Evolutionary conservation across 2,797 vertebrate genomes (phyloP), one percentile per base, ranked within the genome.

Genomic region (Anguilla obscura): DNA sequence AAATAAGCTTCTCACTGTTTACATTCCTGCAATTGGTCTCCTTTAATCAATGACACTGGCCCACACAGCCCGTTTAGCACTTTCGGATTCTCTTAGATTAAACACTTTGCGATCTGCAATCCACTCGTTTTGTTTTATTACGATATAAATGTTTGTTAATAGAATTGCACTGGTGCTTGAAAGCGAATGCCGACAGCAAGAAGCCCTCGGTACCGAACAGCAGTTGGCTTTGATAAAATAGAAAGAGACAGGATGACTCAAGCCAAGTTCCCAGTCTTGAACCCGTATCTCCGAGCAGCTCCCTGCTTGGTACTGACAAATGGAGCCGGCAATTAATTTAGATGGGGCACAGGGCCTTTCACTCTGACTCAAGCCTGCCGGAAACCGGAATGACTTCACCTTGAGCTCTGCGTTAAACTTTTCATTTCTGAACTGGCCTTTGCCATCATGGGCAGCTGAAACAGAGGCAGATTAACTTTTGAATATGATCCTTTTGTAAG

Each of bases 61-160:
- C 36, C 79, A 82, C 40, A 48, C 76, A 48, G 76, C 18, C 36
- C 1, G 5, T 24, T 40, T 16, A 45, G 74, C 3, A 9, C 74
- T 79, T 80, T 45, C 48, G 4, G 10, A n/a, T 33, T 50, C 7
- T 50, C 4, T n/a, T 24, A 6, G 14, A 80, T 80, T 48, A 40
- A 7, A 27, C 76, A 45, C 33, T 45, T 50, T 48, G 40, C 79
- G 40, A 82, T 50, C 45, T 50, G 40, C 36, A 21, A 50, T 48
- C 45, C 40, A 82, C 24, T 79, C 45, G 1, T 1, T 82, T 80
- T 82, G 12, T 92, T 93, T 88, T 89, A 86, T 94, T 91, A 88
- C 85, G 3, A 87, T 86, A 91, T 91, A 93, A 92, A 93, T 93
- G 93, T 92, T 91, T 90, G 95, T 94, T 92, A 93, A 90, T 86